Evolutionary conservation across 2,888 invertebrate species (phyloP).

Genomic region (Margaritifera margaritifera): DNA sequence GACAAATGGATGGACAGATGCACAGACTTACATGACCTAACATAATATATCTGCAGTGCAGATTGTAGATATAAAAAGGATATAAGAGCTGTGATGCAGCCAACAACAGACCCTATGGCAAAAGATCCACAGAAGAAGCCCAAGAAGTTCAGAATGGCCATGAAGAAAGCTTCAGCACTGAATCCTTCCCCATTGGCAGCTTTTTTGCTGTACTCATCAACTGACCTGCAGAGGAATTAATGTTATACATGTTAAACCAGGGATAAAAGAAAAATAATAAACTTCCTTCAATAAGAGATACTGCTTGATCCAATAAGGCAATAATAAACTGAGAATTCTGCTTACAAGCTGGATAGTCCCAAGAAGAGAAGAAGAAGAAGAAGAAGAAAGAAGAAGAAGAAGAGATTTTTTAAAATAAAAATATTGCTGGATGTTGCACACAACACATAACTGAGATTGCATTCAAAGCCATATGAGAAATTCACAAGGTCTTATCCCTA

Average conservation of each 20-base stretch:
- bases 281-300: too few relatives aligned
- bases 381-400: background rate
- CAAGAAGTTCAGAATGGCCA: constrained; percentile 89
- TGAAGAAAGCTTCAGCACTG: constrained; percentile 87
- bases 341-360: background rate
- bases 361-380: background rate
- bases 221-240: constrained; percentile 50
- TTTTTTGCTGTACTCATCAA: constrained; percentile 56
- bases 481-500: too few relatives aligned
- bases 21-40: background rate
- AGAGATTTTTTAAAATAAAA: constrained; percentile 1
- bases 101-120: constrained; percentile 92
- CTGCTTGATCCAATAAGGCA: too few relatives aligned
- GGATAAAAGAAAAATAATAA: background rate
- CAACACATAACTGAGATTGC: too few relatives aligned
- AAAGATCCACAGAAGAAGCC: constrained; percentile 93
- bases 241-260: background rate
- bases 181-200: constrained; percentile 47
- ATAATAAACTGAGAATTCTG: too few relatives aligned
- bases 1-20: background rate
- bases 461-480: too few relatives aligned
- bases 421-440: too few relatives aligned
- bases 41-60: background rate
- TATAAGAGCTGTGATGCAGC: constrained; percentile 94
- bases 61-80: constrained; percentile 77